A percentile compares a stretch with the other conserved stretches of the same genome.
phyloP scores from a whole-genome alignment of 1,140 invertebrate species.

The Mercenaria mercenaria region DNA sequence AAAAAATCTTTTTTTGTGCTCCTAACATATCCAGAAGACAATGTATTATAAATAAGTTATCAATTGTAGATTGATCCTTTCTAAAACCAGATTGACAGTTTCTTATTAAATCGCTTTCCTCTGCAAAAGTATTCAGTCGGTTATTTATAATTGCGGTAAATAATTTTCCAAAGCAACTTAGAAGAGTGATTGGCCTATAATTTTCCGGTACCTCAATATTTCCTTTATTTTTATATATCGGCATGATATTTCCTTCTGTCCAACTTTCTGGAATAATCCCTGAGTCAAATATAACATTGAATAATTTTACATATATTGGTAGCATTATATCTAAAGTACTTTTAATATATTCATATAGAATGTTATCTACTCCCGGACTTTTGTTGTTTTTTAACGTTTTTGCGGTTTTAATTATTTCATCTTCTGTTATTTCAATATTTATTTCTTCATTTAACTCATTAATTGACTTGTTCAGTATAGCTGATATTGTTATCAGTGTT shows the following conservation, averaged over 20 bases:
- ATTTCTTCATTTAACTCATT: conserved; percentile 1
- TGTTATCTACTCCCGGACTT: conserved; percentile 2
- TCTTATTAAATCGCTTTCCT: neutral
- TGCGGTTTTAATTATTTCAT: conserved; percentile 14
- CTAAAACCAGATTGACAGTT: neutral
- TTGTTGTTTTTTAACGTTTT: conserved; percentile 40
- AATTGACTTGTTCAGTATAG: neutral
- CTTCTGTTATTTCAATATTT: conserved; percentile 4
- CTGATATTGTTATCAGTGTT: neutral
- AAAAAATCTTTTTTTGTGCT: neutral
- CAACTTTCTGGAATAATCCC: neutral
- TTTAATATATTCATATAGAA: conserved; percentile 55
- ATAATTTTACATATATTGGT: conserved; percentile 32
- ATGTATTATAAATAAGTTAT: neutral
- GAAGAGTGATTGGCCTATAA: neutral
- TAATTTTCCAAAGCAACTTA: neutral
- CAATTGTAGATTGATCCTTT: neutral
- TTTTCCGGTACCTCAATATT: neutral
- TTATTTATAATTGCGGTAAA: neutral
- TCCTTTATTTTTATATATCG: neutral
- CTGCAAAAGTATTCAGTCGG: neutral
- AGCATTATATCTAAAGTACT: conserved; percentile 34
- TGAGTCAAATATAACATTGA: neutral
- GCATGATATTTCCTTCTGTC: neutral
- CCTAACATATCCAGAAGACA: neutral